Evolutionary conservation across 2,797 vertebrate genomes (phyloP).

Genomic region (Acipenser oxyrinchus): DNA sequence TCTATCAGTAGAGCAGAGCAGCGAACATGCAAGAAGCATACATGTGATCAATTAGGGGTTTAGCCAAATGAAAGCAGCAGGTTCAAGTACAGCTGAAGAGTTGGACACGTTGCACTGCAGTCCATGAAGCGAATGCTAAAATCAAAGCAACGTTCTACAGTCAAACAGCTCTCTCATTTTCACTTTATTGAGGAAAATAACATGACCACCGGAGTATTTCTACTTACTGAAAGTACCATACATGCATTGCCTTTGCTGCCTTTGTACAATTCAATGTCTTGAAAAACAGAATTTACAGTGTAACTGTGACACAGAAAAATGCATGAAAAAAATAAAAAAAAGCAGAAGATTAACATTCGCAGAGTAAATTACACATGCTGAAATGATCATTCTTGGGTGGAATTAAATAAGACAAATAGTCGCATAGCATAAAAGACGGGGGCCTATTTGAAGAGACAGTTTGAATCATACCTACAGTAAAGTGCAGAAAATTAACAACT

Average conservation of each 20-base stretch:
- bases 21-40: background rate
- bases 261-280: constrained; percentile 51
- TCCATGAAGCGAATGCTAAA: background rate
- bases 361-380: too few species aligned
- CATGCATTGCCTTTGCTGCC: constrained; percentile 59
- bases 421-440: too few species aligned
- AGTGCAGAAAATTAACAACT: too few species aligned
- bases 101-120: background rate
- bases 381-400: too few species aligned
- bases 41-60: background rate
- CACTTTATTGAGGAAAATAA: constrained; percentile 58
- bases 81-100: background rate
- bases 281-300: background rate
- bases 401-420: too few species aligned
- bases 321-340: too few species aligned
- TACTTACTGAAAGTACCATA: constrained; percentile 54
- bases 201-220: constrained; percentile 44
- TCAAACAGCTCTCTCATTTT: constrained; percentile 50
- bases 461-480: too few species aligned
- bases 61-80: background rate
- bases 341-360: too few species aligned
- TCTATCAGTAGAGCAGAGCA: background rate
- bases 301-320: too few species aligned
- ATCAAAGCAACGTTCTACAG: background rate
- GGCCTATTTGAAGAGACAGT: too few species aligned